phyloP scores from a whole-genome alignment of 2,888 invertebrate species.

The Ctenicera cuprea region DNA sequence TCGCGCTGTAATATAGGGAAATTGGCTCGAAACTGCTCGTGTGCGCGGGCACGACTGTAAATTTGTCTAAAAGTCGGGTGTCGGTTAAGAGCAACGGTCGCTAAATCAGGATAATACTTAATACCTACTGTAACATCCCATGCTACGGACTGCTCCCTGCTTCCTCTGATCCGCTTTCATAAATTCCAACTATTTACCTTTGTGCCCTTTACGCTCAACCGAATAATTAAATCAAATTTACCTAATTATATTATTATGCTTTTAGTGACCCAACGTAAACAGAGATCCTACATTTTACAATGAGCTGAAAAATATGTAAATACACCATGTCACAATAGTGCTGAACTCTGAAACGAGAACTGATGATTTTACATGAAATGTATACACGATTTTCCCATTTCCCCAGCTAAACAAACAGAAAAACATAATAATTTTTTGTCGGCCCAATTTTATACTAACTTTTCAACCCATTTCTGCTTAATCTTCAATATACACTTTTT shows the following conservation, averaged over 20 bases:
- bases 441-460: too few species aligned
- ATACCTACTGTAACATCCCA: conserved; percentile 63
- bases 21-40: conserved; percentile 55
- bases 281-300: too few species aligned
- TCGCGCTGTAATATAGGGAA: conserved; percentile 57
- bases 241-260: not conserved
- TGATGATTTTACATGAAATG: too few species aligned
- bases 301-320: too few species aligned
- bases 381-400: too few species aligned
- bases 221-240: conserved; percentile 20
- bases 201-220: not conserved
- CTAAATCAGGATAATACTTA: conserved; percentile 69
- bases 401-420: too few species aligned
- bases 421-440: too few species aligned
- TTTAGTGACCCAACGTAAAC: not conserved
- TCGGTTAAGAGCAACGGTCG: conserved; percentile 60
- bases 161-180: conserved; percentile 23
- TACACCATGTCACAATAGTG: too few species aligned
- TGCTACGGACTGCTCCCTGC: conserved; percentile 2
- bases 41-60: conserved; percentile 65
- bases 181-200: conserved; percentile 31
- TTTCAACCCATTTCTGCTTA: too few species aligned
- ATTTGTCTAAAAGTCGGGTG: conserved; percentile 66
- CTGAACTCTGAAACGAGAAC: too few species aligned
- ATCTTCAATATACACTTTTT: too few species aligned